These are phyloP conservation scores for Illadopsis cleaveri DNA, from an alignment of 2,113 vertebrate species.

Conservation along the genomic window DNA sequence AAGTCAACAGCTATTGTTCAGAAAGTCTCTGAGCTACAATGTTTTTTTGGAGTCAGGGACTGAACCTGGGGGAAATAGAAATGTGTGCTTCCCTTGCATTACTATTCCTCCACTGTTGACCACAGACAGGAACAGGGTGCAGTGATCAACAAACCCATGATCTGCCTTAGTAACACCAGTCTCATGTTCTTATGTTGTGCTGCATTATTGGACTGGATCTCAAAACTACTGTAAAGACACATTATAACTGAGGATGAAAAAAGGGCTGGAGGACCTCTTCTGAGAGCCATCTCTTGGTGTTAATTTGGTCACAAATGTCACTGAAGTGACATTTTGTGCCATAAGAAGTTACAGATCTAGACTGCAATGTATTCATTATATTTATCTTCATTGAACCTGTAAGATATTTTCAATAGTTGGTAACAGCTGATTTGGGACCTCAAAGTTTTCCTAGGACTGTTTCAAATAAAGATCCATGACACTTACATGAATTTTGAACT, in stretches of 20 bases:
- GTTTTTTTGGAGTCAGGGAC: neutral
- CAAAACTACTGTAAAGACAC: neutral
- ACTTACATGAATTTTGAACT: neutral
- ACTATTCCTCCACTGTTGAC: neutral
- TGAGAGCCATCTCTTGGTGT: neutral
- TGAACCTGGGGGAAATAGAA: neutral
- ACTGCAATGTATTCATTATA: neutral
- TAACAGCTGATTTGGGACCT: neutral
- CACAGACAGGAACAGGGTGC: neutral
- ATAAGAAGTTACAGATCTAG: neutral
- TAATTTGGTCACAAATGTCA: neutral
- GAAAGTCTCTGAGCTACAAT: neutral
- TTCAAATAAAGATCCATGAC: neutral
- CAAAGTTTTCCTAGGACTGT: neutral
- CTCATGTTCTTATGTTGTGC: neutral
- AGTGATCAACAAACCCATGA: neutral
- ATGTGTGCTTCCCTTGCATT: neutral
- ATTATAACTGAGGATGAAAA: neutral
- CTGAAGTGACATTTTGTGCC: neutral
- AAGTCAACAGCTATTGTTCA: neutral
- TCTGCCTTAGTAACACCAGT: neutral
- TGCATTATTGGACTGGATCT: neutral
- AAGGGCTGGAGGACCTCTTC: neutral
- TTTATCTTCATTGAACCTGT: neutral
- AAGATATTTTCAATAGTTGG: neutral